A percentile compares a stretch with the other conserved stretches of the same genome.
These are phyloP conservation scores for Hemaris fuciformis DNA, from an alignment of 2,888 invertebrate species.

Conservation along the genomic window DNA sequence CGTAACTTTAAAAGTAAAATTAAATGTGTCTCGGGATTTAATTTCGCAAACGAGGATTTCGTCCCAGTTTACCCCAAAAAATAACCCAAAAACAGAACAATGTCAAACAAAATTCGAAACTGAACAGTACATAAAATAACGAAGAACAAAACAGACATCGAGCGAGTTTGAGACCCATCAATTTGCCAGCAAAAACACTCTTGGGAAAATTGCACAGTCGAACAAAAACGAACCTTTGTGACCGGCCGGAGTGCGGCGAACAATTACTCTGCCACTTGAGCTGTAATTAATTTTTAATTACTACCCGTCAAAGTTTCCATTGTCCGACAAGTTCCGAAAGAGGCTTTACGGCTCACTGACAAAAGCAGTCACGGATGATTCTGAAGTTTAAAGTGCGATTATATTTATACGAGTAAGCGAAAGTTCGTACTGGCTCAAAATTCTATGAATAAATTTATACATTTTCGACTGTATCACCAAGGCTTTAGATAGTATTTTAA, in stretches of 20 bases:
- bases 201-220: slow-evolving; percentile 31
- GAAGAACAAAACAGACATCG: slow-evolving; percentile 6
- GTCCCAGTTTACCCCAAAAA: too few species aligned
- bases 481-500: too few species aligned
- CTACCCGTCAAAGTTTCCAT: slow-evolving; percentile 28
- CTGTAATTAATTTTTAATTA: slow-evolving; percentile 56
- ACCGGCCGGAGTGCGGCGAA: slow-evolving; percentile 21
- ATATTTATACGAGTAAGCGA: background rate
- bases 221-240: slow-evolving; percentile 27
- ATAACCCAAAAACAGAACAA: background rate
- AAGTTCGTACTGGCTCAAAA: too few species aligned
- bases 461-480: too few species aligned
- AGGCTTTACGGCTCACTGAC: background rate
- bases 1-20: too few species aligned
- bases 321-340: slow-evolving; percentile 24
- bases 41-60: too few species aligned
- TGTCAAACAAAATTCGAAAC: background rate
- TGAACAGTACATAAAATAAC: background rate
- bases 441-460: too few species aligned
- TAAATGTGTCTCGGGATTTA: too few species aligned
- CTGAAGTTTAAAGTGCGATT: background rate
- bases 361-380: background rate
- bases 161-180: slow-evolving; percentile 18
- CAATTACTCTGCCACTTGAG: slow-evolving; percentile 32
- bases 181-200: slow-evolving; percentile 24